Evolutionary conservation across 2,888 invertebrate species (phyloP), one percentile per base, ranked within the genome.

Genomic region (Lordiphosa fenestrarum): DNA sequence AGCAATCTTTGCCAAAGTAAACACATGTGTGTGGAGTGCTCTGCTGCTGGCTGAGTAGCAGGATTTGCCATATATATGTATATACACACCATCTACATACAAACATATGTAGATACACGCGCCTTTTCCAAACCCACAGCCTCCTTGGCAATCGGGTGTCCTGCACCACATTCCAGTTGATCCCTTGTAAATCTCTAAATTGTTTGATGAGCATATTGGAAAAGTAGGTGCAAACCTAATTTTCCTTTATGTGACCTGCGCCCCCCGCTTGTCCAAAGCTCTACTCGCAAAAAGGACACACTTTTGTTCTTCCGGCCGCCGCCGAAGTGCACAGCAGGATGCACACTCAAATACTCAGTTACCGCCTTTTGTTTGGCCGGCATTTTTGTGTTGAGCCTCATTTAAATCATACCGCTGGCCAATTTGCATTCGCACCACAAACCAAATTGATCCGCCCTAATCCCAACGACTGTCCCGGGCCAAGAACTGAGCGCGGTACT

Each of bases 381-480:
- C 76, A 4, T 23, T 23, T 73, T 66, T 66, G 58, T 66, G 54
- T 55, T 69, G 66, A 70, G 71, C 71, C 84, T 81, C 73, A 85
- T 85, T 84, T 78, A 84, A 85, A 81, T 69, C 84, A 58, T 77
- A 69, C 69, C 80, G 84, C 73, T 73, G 76, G 76, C 75, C 82
- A 86, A 86, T 86, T 86, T 86, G 84, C 67, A 86, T 86, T 86
- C 87, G 86, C 87, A 86, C 86, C 76, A 82, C 85, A 84, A 84
- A 70, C 64, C 73, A 78, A 86, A 86, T 86, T 84, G 86, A 86
- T 82, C 86, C 85, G 85, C 85, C 86, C 84, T 85, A 82, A 86
- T 72, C 76, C 69, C 35, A 35, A 15, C 1, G 42, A 19, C 38
- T 30, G 37, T 39, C 13, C 21, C 21, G 25, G 49, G 23, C 33